A percentile compares a stretch with the other conserved stretches of the same genome.
Evolutionary conservation across 2,888 invertebrate genomes (phyloP).

Genomic region (Crocallis elinguaria): DNA sequence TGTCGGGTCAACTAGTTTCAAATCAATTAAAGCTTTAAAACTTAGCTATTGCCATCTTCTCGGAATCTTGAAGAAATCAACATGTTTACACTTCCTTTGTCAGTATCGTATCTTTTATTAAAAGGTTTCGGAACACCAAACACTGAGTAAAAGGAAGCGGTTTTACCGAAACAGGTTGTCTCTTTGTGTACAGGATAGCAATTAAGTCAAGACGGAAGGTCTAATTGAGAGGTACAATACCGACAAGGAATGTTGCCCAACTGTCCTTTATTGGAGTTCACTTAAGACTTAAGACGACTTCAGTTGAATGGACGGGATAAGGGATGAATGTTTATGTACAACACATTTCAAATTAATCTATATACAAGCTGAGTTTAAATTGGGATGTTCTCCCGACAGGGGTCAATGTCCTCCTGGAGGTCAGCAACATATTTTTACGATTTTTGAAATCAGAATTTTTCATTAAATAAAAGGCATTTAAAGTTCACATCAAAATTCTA

Average conservation of each 20-base stretch:
- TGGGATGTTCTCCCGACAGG: too few species aligned
- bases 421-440: too few species aligned
- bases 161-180: conserved; percentile 18
- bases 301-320: conserved; percentile 26
- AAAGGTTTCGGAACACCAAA: not conserved
- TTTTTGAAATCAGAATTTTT: too few species aligned
- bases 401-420: too few species aligned
- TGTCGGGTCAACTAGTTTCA: too few species aligned
- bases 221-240: conserved; percentile 58
- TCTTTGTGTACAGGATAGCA: conserved; percentile 44
- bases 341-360: too few species aligned
- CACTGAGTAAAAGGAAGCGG: conserved; percentile 37
- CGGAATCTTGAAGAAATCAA: not conserved
- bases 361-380: too few species aligned
- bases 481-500: too few species aligned
- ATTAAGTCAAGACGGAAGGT: conserved; percentile 54
- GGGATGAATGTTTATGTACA: not conserved
- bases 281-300: not conserved
- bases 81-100: not conserved
- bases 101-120: not conserved
- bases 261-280: too few species aligned
- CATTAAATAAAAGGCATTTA: too few species aligned
- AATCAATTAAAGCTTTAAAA: too few species aligned
- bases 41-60: not conserved
- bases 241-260: conserved; percentile 36